Evolutionary conservation across 2,888 invertebrate genomes (phyloP).

Genomic region (Ectropis crepuscularia): DNA sequence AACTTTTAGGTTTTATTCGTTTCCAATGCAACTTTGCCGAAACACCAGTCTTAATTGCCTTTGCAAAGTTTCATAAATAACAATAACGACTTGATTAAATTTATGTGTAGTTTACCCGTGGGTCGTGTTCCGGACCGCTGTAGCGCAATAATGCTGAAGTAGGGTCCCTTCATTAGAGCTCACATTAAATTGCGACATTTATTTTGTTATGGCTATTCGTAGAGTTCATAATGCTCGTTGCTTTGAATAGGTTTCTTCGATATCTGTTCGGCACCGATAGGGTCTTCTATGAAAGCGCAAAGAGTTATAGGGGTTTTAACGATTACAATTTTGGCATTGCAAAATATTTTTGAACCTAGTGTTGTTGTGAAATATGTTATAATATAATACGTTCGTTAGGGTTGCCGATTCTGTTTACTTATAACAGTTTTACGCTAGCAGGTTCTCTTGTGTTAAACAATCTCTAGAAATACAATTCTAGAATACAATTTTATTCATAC

Average conservation of each 20-base stretch:
- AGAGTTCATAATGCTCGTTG: conserved; percentile 32
- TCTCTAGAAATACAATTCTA: no score
- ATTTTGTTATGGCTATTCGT: conserved; percentile 49
- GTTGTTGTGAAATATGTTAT: neutral
- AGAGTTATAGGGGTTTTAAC: conserved; percentile 42
- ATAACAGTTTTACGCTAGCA: no score
- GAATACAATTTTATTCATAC: no score
- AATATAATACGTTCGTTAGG: no score
- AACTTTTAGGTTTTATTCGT: conserved; percentile 12
- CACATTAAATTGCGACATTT: conserved; percentile 58
- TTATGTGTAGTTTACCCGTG: conserved; percentile 53
- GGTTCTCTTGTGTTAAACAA: no score
- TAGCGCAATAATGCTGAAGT: conserved; percentile 59
- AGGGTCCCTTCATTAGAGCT: conserved; percentile 60
- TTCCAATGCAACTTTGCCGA: conserved; percentile 20
- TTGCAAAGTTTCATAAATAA: conserved; percentile 46
- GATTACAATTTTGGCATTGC: conserved; percentile 33
- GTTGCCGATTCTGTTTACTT: neutral
- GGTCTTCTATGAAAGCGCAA: conserved; percentile 40
- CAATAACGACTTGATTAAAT: conserved; percentile 58
- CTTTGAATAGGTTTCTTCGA: conserved; percentile 40
- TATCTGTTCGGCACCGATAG: conserved; percentile 37
- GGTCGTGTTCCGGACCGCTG: conserved; percentile 48
- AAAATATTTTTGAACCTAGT: conserved; percentile 11
- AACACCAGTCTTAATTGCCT: conserved; percentile 33